Conservation (phyloP, 2,888 invertebrate species). For the Venustoraphidia nigricollis region DNA sequence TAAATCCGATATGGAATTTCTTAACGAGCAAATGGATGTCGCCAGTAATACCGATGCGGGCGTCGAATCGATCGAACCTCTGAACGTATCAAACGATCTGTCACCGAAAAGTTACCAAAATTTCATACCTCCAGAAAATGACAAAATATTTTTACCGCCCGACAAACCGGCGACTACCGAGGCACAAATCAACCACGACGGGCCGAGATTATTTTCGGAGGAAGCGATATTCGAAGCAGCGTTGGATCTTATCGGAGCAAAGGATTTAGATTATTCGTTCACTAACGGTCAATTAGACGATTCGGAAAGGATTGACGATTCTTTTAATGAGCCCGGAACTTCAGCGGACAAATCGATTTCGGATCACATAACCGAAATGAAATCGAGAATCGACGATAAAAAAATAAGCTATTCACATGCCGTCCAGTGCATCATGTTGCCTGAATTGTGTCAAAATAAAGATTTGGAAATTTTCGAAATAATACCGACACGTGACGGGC, state of each 20-base stretch:
- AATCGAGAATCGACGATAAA: conserved; percentile 22
- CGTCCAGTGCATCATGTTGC: conserved; percentile 41
- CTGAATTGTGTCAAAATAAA: conserved; percentile 31
- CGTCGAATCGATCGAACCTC: neutral
- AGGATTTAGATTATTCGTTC: conserved; percentile 16
- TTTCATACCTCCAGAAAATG: conserved; percentile 27
- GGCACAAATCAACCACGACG: neutral
- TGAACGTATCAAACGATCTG: neutral
- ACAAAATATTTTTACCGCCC: conserved; percentile 26
- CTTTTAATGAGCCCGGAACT: conserved; percentile 4
- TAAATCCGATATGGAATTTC: neutral
- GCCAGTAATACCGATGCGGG: neutral
- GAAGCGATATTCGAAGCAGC: neutral
- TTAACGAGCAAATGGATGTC: neutral
- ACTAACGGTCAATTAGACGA: conserved; percentile 18
- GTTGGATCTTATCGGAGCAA: neutral
- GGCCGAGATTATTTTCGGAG: conserved; percentile 2
- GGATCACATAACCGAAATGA: conserved; percentile 27
- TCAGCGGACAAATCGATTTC: conserved; percentile 24
- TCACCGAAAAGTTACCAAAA: conserved; percentile 20
- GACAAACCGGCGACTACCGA: neutral
- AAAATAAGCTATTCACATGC: conserved; percentile 30
- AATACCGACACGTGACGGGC: conserved; percentile 51
- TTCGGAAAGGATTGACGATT: conserved; percentile 3
- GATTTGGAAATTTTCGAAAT: conserved; percentile 44